Evolutionary conservation across 1,140 invertebrate species (phyloP), one percentile per base, ranked within the genome.

Genomic region (Bombus haemorrhoidalis): DNA sequence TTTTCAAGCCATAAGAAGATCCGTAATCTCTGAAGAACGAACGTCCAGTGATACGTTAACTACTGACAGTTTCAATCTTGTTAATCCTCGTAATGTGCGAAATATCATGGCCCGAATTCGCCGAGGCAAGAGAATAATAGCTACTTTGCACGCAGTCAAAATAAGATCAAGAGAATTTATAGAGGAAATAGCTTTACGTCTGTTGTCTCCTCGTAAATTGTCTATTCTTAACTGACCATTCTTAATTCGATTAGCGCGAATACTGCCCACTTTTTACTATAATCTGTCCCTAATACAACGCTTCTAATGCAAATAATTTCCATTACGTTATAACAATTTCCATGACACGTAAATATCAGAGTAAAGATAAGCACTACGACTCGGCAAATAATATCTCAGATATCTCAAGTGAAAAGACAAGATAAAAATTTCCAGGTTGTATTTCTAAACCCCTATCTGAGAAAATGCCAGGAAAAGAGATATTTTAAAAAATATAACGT

Each of bases 111-210:
- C 10, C 37, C 10, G 68, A 39, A 32, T 71, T 39, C 64, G 10
- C 9, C 15, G 34, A 39, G 37, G 22, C 37, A 39, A 12, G 37
- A 71, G 68, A 71, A 71, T 71, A 71, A 71, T 71, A 71, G 68
- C 68, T 71, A 28, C 37, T 71, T 28, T 71, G 34, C 68, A 71
- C 34, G 25, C 68, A 71, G 68, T 71, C 68, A 39, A 71, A 71
- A 28, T 39, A 28, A 37, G 68, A 71, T 71, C 68, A 28, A 71
- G 68, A 39, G 10, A 32, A 39, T 71, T 71, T 71, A 71, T 71
- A 71, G 68, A 71, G 68, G 68, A 71, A 39, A 71, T 37, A 71
- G 68, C 10, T 25, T 69, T 69, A 39, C 68, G 34, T 39, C 4
- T 71, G 37, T 71, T 39, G 68, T 28, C 68, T 39, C 10, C 68